These are phyloP conservation scores for Trachymyrmex cornetzi DNA, from an alignment of 1,140 invertebrate species.

Conservation along the genomic window DNA sequence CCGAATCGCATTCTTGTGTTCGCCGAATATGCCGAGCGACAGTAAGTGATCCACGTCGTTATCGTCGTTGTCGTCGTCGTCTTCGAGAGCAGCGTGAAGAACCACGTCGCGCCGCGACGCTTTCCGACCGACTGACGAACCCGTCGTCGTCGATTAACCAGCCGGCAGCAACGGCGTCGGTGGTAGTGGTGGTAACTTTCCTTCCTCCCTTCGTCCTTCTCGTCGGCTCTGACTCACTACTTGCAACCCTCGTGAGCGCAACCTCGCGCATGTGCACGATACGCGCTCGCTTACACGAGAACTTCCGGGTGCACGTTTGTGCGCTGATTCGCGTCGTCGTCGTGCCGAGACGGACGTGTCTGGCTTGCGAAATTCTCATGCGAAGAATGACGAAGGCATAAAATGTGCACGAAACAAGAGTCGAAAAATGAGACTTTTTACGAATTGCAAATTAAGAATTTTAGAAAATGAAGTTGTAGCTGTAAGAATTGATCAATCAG, in stretches of 20 bases:
- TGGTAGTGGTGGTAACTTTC: not conserved
- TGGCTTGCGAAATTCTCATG: conserved; percentile 25
- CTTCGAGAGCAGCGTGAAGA: conserved; percentile 37
- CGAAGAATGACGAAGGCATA: not conserved
- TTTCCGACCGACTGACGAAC: conserved; percentile 81
- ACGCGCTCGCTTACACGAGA: not conserved
- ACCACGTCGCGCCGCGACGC: conserved; percentile 78
- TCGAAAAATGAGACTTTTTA: not conserved
- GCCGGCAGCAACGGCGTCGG: not conserved
- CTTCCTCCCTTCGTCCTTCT: conserved; percentile 33
- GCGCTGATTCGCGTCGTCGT: conserved; percentile 39
- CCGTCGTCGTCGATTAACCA: conserved; percentile 70
- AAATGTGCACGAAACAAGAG: not conserved
- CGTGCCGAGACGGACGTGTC: conserved; percentile 46
- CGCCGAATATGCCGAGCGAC: conserved; percentile 16
- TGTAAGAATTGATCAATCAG: too few relatives aligned
- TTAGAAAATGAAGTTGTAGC: not conserved
- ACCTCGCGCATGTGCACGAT: conserved; percentile 49
- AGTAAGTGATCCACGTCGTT: conserved; percentile 24
- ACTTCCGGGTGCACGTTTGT: conserved; percentile 50
- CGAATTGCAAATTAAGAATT: not conserved
- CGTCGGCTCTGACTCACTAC: conserved; percentile 68
- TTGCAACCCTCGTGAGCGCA: conserved; percentile 66
- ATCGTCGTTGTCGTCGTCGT: conserved; percentile 44
- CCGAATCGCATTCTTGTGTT: conserved; percentile 17